These are phyloP conservation scores for Perca schrenkii DNA, from an alignment of 2,113 vertebrate genomes.

Conservation along the genomic window DNA sequence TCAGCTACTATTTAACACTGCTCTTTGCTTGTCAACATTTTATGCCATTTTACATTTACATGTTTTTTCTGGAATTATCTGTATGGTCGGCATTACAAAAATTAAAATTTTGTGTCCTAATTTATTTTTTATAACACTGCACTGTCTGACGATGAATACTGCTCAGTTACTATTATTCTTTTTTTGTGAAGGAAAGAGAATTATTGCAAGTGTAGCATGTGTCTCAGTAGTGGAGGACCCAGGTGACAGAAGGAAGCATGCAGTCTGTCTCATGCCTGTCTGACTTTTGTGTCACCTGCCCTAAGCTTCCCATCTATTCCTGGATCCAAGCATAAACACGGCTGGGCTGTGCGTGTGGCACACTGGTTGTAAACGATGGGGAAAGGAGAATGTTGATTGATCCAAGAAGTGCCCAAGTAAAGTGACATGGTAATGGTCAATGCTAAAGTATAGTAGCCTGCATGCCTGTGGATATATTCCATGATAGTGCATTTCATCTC, in stretches of 20 bases:
- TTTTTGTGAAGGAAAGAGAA: background rate
- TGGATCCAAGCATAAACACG: slow-evolving; percentile 42
- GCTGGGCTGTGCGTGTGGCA: slow-evolving; percentile 30
- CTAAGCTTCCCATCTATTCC: slow-evolving; percentile 22
- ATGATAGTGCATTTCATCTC: background rate
- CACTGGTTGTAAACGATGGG: slow-evolving; percentile 25
- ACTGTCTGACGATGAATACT: background rate
- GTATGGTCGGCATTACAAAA: background rate
- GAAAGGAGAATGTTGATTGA: slow-evolving; percentile 2
- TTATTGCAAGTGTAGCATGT: background rate
- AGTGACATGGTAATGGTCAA: background rate
- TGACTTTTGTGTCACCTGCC: slow-evolving; percentile 10
- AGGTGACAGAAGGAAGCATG: background rate
- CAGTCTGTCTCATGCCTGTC: slow-evolving; percentile 3
- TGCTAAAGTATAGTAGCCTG: background rate
- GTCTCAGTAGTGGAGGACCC: background rate
- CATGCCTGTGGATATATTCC: background rate
- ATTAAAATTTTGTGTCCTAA: background rate
- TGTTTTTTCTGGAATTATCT: background rate
- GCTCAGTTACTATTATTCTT: background rate
- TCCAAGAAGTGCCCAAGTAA: background rate
- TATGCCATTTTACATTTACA: background rate
- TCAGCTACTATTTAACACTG: background rate
- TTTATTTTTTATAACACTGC: background rate
- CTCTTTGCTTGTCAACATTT: background rate